Conservation (phyloP, 2,113 vertebrate genomes). For the Syngnathus typhle region DNA sequence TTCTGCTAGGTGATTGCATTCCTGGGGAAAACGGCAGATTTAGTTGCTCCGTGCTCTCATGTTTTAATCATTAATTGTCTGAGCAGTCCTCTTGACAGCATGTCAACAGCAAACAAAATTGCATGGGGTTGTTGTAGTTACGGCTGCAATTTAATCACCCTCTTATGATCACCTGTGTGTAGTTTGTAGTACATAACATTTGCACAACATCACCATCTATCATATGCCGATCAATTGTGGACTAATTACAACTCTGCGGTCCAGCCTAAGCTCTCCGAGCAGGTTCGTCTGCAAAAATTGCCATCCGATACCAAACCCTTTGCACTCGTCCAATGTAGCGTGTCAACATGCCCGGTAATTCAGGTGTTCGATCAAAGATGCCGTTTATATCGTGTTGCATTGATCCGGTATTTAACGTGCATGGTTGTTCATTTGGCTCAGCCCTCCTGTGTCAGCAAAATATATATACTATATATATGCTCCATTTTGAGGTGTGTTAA, state of each 20-base stretch:
- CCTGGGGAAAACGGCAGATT: not conserved
- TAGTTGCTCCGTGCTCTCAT: no score
- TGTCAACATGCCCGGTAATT: conserved; percentile 27
- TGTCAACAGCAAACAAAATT: conserved; percentile 7
- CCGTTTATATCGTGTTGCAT: conserved; percentile 2
- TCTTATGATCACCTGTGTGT: conserved; percentile 44
- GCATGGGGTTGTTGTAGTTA: conserved; percentile 22
- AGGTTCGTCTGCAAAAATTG: conserved; percentile 30
- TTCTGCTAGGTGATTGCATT: not conserved
- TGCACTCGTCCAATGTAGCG: conserved; percentile 29
- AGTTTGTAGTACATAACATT: conserved; percentile 37
- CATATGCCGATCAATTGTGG: conserved; percentile 52
- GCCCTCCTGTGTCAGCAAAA: conserved; percentile 2
- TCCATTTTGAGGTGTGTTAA: not conserved
- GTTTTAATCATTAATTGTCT: not conserved
- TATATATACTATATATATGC: not conserved
- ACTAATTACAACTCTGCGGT: conserved; percentile 46
- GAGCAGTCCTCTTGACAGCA: not conserved
- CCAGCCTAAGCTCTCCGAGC: conserved; percentile 9
- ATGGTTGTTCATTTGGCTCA: not conserved
- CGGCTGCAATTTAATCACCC: conserved; percentile 31
- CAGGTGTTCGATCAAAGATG: conserved; percentile 16
- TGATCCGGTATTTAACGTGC: conserved; percentile 7
- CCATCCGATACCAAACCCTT: conserved; percentile 26
- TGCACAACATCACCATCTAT: conserved; percentile 39